Conservation (phyloP, 2,888 invertebrate genomes). For the Crocallis elinguaria region DNA sequence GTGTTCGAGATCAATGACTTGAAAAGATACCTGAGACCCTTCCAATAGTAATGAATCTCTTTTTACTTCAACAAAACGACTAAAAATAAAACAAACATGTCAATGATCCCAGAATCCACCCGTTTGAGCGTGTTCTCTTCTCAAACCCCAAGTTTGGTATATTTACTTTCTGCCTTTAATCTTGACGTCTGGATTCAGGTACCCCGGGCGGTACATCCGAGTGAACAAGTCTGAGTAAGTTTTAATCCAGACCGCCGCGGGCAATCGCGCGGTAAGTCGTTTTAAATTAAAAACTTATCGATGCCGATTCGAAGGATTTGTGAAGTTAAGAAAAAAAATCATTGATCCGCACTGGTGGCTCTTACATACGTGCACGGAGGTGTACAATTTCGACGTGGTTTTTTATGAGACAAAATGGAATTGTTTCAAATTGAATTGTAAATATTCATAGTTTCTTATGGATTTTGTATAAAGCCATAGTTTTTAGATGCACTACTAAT, state of each 20-base stretch:
- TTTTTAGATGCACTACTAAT: too few species aligned
- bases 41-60: too few species aligned
- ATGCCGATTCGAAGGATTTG: conserved; percentile 58
- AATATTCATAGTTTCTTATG: too few species aligned
- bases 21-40: too few species aligned
- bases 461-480: too few species aligned
- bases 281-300: conserved; percentile 74
- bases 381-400: too few species aligned
- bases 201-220: conserved; percentile 54
- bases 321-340: conserved; percentile 46
- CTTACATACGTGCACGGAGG: conserved; percentile 33
- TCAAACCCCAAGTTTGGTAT: conserved; percentile 10
- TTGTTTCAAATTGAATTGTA: too few species aligned
- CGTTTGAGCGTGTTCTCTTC: not conserved
- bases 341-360: conserved; percentile 42
- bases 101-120: not conserved
- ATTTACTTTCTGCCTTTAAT: conserved; percentile 43
- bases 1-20: too few species aligned
- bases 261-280: conserved; percentile 73
- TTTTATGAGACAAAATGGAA: too few species aligned
- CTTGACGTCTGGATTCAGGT: conserved; percentile 43
- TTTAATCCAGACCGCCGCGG: conserved; percentile 63
- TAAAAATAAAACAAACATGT: too few species aligned
- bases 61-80: too few species aligned
- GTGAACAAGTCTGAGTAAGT: conserved; percentile 44